Evolutionary conservation across 2,113 vertebrate genomes (phyloP), one percentile per base, ranked within the genome.

Genomic region (Neofelis nebulosa): DNA sequence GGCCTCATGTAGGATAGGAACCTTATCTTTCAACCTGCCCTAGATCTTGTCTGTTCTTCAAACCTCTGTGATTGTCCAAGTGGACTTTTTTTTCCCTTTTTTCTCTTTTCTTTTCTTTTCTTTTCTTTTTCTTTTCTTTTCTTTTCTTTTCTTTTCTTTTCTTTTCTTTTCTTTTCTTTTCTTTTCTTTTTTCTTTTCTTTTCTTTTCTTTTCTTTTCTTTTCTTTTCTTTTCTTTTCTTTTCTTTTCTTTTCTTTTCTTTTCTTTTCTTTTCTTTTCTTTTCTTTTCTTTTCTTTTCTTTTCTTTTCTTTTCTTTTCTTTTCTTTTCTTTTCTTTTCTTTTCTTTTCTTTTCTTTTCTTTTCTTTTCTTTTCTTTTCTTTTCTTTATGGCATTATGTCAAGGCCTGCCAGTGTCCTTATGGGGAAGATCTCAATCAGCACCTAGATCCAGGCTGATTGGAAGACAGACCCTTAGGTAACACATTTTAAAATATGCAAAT

Each of bases 211-310:
- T 55, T 4, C 19, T 55, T 55, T 4, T 55, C 19, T 55, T 0
- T 55, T 18, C 7, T 0, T 55, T 6, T 57, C 0, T 61, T 61
- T 57, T 7, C 38, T 23, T 50, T 10, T 8, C 25, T 45, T n/a
- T 0, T 71, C 6, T 87, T 29, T 55, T 57, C 1, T 55, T 55
- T 55, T 4, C 19, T 55, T 55, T 4, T 55, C 19, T 55, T 0
- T 55, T 18, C 7, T 0, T 55, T 6, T 57, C 0, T 61, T 61
- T 57, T 7, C 38, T 23, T 50, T 10, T 8, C 25, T 45, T n/a
- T 0, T 71, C 6, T 87, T 29, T 55, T 57, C 1, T 55, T 55
- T 55, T 4, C 19, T 55, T 55, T 4, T 55, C 19, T 55, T 0
- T 55, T 18, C 7, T 0, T 55, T 6, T 57, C 0, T 61, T 61